Base-by-base conservation (phyloP, 2,888 invertebrate species). In the Apamea monoglypha region DNA sequence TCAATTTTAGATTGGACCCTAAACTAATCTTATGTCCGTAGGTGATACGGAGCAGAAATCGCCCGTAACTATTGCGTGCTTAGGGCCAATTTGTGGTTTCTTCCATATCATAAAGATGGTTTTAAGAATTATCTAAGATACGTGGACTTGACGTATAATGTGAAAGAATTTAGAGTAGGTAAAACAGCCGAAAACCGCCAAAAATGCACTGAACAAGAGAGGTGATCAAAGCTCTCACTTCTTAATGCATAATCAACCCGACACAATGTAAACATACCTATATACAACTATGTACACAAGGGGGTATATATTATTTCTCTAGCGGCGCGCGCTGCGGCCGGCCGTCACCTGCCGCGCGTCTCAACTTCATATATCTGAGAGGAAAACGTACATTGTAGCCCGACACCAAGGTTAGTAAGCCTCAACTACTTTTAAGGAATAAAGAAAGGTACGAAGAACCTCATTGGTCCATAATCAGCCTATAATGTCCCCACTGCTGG, bases 181-280 rank as follows among this genome's bases (percentile, higher is more conserved):
- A 25, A 36, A 6, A 36, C 12, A 25, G 12, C 12, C 36, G 25
- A 25, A 21, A 66, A 66, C 25, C 7, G 25, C 25, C 25, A 25
- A 25, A 66, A 66, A 36, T 66, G 25, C 66, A 66, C 1, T 66
- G 32, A 47, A 47, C 1, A 47, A 47, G 47, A 2, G 47, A 47
- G 47, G 14, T 47, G 14, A 47, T 47, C 14, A 44, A 47, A 1
- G 47, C 47, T 47, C n/a, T n/a, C n/a, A n/a, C n/a, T n/a, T n/a
- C n/a, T n/a, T n/a, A n/a, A n/a, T n/a, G n/a, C n/a, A n/a, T n/a
- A n/a, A n/a, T n/a, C 61, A 67, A 69, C 64, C 64, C 83, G 93
- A 92, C 95, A 95, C 95, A 95, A 95, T 95, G 94, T 93, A 92
- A 94, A 96, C 96, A 94, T 96, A 96, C 96, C 96, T 96, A 96